Evolutionary conservation across 2,888 invertebrate species (phyloP), one percentile per base, ranked within the genome.

Genomic region (Oegoconia quadripuncta): DNA sequence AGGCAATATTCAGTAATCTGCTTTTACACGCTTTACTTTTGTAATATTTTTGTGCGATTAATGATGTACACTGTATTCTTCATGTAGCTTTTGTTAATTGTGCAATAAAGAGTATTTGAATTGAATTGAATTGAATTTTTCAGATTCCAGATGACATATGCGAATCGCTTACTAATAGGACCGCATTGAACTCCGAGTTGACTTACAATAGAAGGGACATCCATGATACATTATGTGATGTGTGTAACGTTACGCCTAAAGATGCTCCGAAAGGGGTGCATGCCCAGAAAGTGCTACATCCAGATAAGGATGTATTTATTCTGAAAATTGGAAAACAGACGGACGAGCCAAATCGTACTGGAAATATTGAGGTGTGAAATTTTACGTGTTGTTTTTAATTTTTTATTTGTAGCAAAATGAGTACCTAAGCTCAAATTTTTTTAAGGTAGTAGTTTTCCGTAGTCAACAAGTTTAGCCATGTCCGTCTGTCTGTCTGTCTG

Each of bases 311-410:
- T 52, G 89, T 93, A 0, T 93, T 93, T 49, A 81, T 94, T 3
- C 73, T 94, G 31, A 90, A 92, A 56, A 91, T 95, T 39, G 94
- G 94, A 1, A 94, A 93, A 59, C 94, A 94, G 60, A 90, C 91
- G 0, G 84, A 84, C 31, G 87, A 87, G 50, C 87, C 84, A 0
- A 81, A 84, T 42, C 76, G 86, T 4, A 92, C 92, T 20, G 91
- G 91, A 0, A 90, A 89, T 28, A 91, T 91, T 42, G 93, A 93
- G 74, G 92, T 92, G 37, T 8, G 1, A 12, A 12, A n/a, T 22
- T 5, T 9, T 13, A 13, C 25, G 12, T 15, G 1, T 14, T 8
- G 9, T 3, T 12, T 8, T 18, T 3, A 30, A 15, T 4, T 5
- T 16, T n/a, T n/a, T n/a, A n/a, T n/a, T n/a, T n/a, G n/a, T n/a